phyloP scores from a whole-genome alignment of 2,888 invertebrate species.

The Aspidiotus rigidus region DNA sequence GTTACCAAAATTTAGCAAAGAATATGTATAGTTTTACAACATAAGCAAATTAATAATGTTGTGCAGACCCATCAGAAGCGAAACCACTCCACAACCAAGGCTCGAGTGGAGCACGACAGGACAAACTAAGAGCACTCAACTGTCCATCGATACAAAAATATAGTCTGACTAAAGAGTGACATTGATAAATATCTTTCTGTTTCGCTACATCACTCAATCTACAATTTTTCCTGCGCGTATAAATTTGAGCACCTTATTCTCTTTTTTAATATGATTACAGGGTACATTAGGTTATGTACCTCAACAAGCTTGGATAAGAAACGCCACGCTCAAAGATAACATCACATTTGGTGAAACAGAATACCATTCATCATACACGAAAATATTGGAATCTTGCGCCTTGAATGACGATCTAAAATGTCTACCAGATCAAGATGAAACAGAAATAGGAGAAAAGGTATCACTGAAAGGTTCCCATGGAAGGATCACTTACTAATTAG shows the following conservation, averaged over 20 bases:
- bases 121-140: no score
- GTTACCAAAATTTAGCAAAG: not conserved
- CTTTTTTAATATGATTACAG: slow-evolving; percentile 36
- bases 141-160: no score
- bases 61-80: no score
- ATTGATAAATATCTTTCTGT: no score
- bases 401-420: slow-evolving; percentile 84
- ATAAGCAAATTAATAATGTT: no score
- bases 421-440: slow-evolving; percentile 88
- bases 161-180: no score
- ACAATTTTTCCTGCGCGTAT: no score
- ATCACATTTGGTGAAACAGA: slow-evolving; percentile 76
- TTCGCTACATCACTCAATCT: no score
- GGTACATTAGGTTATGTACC: slow-evolving; percentile 74
- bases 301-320: slow-evolving; percentile 98
- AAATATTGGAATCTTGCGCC: slow-evolving; percentile 82
- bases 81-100: no score
- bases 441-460: slow-evolving; percentile 72
- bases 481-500: no score
- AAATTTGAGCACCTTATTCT: not conserved
- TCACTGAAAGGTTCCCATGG: not conserved
- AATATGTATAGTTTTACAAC: no score
- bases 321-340: slow-evolving; percentile 84
- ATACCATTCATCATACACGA: slow-evolving; percentile 62
- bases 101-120: no score